Base-by-base conservation (phyloP, 1,140 invertebrate genomes). In the Neodiprion fabricii region DNA sequence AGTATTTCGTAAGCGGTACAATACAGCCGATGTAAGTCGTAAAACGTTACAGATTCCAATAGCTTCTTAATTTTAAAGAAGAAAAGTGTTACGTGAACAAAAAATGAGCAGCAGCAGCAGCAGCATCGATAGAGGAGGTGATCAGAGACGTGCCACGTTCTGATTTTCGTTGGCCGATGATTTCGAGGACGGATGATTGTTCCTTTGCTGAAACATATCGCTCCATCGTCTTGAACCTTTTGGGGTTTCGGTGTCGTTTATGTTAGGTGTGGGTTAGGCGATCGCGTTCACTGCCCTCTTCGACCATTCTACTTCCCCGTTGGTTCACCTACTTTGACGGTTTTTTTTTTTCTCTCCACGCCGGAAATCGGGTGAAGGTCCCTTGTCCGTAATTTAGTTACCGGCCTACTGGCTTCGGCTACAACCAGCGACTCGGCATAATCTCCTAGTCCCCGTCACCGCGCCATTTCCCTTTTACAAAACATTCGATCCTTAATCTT, bases 371-470 rank as follows among this genome's bases (percentile, higher is more conserved):
- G 53, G 53, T 61, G 53, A 61, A 61, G 53, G 53, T 61, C 53
- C 53, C 53, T 7, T 61, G 53, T 17, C 53, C 53, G 9, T 61
- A 61, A 61, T 61, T 61, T 61, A 61, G 53, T 61, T 61, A 61
- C 53, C 53, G 53, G 28, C 28, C 28, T 40, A 40, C 28, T 40
- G 28, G n/a, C 53, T 61, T 5, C 53, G 53, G 53, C n/a, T 61
- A 61, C n/a, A 61, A 61, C 53, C 53, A 61, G 53, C 53, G n/a
- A 61, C 53, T 12, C 53, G 50, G 67, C 76, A 82, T 81, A 76
- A 47, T 82, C 77, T 76, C 80, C 79, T 81, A 75, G 40, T 82
- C 78, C n/a, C 48, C 77, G 79, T 82, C 79, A 78, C 78, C 79
- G 74, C 69, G 61, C 21, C 49, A 77, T 79, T 80, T 80, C 78